These are phyloP conservation scores for Propithecus coquereli DNA, from an alignment of 2,113 vertebrate genomes.

Conservation along the genomic window DNA sequence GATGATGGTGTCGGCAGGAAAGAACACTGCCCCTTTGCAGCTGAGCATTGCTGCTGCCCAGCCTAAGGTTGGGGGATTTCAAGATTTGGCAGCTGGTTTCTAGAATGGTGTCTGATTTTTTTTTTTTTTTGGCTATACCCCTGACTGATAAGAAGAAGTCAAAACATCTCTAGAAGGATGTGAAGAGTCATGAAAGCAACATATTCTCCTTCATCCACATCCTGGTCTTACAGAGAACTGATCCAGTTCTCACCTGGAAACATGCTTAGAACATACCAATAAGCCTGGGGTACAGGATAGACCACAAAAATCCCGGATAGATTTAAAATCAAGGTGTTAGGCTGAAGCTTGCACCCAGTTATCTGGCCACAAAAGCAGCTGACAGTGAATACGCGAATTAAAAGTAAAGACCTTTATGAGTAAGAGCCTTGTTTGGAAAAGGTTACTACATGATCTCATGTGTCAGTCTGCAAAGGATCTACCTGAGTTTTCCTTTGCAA, in stretches of 20 bases:
- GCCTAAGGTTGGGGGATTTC: not conserved
- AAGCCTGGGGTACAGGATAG: not conserved
- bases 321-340: not conserved
- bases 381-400: not conserved
- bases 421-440: not conserved
- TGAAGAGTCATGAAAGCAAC: not conserved
- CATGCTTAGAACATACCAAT: not conserved
- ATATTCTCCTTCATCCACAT: not conserved
- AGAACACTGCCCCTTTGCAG: not conserved
- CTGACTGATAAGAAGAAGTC: not conserved
- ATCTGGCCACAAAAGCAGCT: not conserved
- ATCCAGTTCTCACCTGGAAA: not conserved
- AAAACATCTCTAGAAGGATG: not conserved
- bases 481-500: not conserved
- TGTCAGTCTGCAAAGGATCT: not conserved
- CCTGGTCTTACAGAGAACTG: not conserved
- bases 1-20: not conserved
- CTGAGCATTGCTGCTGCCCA: not conserved
- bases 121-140: not conserved
- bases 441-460: not conserved
- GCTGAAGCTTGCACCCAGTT: not conserved
- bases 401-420: not conserved
- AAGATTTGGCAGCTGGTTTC: not conserved
- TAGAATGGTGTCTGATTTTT: not conserved
- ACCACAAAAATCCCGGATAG: not conserved